These are phyloP conservation scores for Phengaris alcon DNA, from an alignment of 2,888 invertebrate species.

Conservation along the genomic window DNA sequence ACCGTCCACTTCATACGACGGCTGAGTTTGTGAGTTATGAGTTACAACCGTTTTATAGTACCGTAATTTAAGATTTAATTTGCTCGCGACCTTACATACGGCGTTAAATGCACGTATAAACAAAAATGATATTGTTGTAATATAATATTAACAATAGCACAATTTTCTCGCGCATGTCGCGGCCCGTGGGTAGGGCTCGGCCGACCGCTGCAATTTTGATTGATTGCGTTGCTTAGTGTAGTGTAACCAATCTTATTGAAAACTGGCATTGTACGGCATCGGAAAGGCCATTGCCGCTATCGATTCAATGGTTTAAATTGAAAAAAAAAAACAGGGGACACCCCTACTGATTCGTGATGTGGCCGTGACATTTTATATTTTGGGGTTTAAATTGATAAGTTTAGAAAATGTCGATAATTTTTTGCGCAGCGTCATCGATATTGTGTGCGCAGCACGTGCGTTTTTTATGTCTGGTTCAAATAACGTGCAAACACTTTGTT, in stretches of 20 bases:
- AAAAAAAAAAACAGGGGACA: conserved; percentile 70
- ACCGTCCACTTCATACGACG: background rate
- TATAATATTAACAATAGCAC: conserved; percentile 36
- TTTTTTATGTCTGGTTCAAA: no score
- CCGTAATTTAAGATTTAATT: background rate
- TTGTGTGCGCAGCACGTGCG: background rate
- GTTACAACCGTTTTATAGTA: background rate
- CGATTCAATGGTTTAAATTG: conserved; percentile 78
- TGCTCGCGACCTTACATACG: background rate
- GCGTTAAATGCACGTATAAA: conserved; percentile 27
- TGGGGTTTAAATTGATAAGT: conserved; percentile 45
- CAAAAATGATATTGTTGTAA: conserved; percentile 33
- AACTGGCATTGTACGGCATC: conserved; percentile 69
- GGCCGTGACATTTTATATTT: conserved; percentile 71
- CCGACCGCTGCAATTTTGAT: conserved; percentile 77
- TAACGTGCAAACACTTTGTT: no score
- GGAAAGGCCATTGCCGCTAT: conserved; percentile 70
- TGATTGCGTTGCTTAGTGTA: conserved; percentile 79
- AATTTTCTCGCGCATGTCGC: conserved; percentile 39
- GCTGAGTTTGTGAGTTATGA: background rate
- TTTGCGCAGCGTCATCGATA: conserved; percentile 4
- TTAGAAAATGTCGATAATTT: conserved; percentile 8
- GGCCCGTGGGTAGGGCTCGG: conserved; percentile 51
- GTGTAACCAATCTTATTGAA: conserved; percentile 79
- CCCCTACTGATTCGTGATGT: conserved; percentile 63